These are phyloP conservation scores for Drosophila nigrodunni DNA, from an alignment of 1,140 invertebrate species.

Conservation along the genomic window DNA sequence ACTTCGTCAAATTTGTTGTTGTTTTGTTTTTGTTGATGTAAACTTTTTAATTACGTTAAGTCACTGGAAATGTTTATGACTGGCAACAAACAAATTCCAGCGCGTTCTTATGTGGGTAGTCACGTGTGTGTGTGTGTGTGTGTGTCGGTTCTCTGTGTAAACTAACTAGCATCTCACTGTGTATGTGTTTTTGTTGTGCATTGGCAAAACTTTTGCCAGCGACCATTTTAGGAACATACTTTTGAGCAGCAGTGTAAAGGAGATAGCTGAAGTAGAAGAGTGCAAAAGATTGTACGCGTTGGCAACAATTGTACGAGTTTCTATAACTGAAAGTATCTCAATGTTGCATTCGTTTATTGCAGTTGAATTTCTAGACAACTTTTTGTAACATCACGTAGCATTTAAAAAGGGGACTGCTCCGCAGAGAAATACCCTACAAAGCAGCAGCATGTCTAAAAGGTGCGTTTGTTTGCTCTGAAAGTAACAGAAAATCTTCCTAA, in stretches of 20 bases:
- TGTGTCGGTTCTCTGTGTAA: conserved; percentile 1
- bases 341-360: conserved; percentile 47
- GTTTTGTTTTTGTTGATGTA: conserved; percentile 43
- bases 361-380: conserved; percentile 23
- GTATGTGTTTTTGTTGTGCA: conserved; percentile 22
- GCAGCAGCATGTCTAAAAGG: no score
- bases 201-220: conserved; percentile 28
- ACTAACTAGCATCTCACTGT: conserved; percentile 18
- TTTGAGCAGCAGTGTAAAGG: neutral
- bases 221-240: conserved; percentile 25
- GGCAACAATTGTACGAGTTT: conserved; percentile 26
- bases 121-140: neutral
- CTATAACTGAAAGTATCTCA: conserved; percentile 45
- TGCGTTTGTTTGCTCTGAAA: no score
- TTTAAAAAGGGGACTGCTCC: neutral
- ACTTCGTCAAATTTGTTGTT: conserved; percentile 30
- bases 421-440: neutral
- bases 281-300: conserved; percentile 19
- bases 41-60: conserved; percentile 69
- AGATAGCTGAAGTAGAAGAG: neutral
- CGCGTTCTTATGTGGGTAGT: conserved; percentile 24
- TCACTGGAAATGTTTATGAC: conserved; percentile 53
- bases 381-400: conserved; percentile 9
- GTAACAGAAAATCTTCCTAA: no score
- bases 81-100: conserved; percentile 44